Base-by-base conservation (phyloP, 2,797 vertebrate species). In the Anguilla megastoma region DNA sequence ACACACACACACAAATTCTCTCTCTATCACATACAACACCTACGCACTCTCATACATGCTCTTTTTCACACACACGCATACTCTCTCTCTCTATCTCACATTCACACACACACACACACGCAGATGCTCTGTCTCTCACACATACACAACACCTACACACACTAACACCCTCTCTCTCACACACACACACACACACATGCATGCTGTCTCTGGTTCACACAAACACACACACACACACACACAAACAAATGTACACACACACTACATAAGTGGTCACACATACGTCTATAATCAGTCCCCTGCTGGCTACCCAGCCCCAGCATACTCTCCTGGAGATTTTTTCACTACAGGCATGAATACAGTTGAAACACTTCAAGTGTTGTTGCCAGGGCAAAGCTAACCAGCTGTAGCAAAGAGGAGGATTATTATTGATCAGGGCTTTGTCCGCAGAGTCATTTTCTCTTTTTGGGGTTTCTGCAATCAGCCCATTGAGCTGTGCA, bases 391-490 rank as follows among this genome's bases (percentile, higher is more conserved):
- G 56, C 80, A 71, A 86, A 79, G 85, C 80, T 91, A 91, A 89
- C 86, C 87, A 89, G 33, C 85, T 86, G 88, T 83, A 79, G 83
- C 85, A 88, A 52, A 84, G 9, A 84, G 87, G 87, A 56, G 58
- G n/a, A 89, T 90, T 85, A 83, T 88, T 91, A 92, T 92, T 90
- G 87, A 91, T 89, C 84, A 84, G 76, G 9, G 33, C 71, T 90
- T 90, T 91, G 88, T 88, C 80, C 88, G n/a, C 74, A 84, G 6
- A 80, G 85, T 90, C 60, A 69, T 86, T 80, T 66, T 87, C 66
- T 66, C 85, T 76, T 86, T 69, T 63, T 76, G 85, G 41, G 83
- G 85, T 91, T 90, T 89, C 85, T 87, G 84, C 89, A 90, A 88
- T 88, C 83, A 91, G 89, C 27, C 74, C 87, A 88, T 89, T 90